These are phyloP conservation scores for Lycaon pictus DNA, from an alignment of 2,113 vertebrate genomes.

Conservation along the genomic window DNA sequence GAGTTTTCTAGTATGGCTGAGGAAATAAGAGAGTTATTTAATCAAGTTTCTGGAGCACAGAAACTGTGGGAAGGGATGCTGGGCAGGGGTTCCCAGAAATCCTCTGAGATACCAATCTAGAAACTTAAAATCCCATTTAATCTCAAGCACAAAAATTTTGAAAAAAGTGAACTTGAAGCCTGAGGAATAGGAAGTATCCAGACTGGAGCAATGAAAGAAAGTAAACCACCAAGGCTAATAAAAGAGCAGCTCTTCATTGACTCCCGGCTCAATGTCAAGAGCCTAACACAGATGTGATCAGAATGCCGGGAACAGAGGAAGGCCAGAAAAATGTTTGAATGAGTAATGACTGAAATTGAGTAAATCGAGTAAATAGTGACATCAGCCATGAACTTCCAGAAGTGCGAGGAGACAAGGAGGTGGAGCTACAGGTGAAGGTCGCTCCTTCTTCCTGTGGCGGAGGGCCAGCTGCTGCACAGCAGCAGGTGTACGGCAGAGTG, in stretches of 20 bases:
- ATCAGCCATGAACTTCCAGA: background rate
- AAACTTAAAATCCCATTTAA: background rate
- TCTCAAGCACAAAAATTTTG: background rate
- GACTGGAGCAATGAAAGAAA: no score
- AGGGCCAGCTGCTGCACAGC: rapidly evolving
- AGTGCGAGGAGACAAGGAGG: rapidly evolving
- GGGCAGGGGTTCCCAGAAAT: background rate
- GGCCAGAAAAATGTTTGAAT: background rate
- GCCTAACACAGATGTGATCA: background rate
- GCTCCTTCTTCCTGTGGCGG: rapidly evolving
- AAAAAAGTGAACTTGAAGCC: background rate
- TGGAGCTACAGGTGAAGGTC: rapidly evolving
- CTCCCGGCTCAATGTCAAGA: background rate
- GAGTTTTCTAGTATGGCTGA: background rate
- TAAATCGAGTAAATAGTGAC: background rate
- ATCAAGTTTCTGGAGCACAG: no score
- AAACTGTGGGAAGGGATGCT: background rate
- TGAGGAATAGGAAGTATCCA: background rate
- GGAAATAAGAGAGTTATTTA: background rate
- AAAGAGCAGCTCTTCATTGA: no score
- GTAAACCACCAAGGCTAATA: background rate
- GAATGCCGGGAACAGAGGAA: background rate
- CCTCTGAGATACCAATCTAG: background rate
- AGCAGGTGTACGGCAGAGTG: rapidly evolving
- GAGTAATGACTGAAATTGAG: background rate